phyloP scores from a whole-genome alignment of 2,113 vertebrate genomes.

The Paradoxurus hermaphroditus region DNA sequence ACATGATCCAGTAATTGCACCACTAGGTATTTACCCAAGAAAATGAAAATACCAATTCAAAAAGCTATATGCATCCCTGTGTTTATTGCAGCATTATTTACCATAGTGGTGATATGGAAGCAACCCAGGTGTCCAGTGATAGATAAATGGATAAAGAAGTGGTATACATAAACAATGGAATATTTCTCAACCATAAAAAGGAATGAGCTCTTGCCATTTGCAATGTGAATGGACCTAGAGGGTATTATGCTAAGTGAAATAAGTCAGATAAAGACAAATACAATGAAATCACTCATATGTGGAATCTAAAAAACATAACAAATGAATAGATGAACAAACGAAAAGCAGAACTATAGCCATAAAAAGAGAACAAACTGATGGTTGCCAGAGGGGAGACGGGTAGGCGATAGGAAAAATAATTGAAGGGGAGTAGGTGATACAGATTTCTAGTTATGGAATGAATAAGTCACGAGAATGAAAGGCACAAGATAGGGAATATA shows the following conservation, averaged over 20 bases:
- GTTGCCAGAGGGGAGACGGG: background rate
- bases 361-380: background rate
- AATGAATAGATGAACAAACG: background rate
- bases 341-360: background rate
- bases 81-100: background rate
- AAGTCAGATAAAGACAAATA: background rate
- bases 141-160: background rate
- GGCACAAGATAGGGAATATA: background rate
- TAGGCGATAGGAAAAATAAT: background rate
- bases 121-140: background rate
- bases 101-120: background rate
- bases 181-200: background rate
- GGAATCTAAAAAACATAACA: background rate
- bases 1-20: background rate
- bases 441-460: background rate
- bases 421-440: background rate
- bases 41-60: background rate
- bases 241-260: background rate
- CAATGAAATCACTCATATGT: background rate
- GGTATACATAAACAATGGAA: background rate
- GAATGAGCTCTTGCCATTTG: background rate
- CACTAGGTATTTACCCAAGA: background rate
- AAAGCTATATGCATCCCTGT: background rate
- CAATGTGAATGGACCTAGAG: background rate
- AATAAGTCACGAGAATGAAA: background rate